phyloP scores from a whole-genome alignment of 2,888 invertebrate genomes.

The Volucella bombylans region DNA sequence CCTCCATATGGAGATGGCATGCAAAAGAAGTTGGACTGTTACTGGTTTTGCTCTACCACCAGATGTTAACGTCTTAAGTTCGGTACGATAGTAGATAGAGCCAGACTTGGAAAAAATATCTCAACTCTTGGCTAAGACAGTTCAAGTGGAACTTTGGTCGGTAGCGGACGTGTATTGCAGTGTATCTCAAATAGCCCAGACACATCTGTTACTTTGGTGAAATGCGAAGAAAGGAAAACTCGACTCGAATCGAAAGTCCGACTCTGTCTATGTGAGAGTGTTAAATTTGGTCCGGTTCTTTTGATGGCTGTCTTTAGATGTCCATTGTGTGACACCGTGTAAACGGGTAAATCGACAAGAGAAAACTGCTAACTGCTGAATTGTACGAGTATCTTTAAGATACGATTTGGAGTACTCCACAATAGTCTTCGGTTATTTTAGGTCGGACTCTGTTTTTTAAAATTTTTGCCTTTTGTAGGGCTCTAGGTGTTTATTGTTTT shows the following conservation, averaged over 20 bases:
- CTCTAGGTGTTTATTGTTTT: conserved; percentile 12
- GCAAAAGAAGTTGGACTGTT: conserved; percentile 43
- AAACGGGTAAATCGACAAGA: conserved; percentile 59
- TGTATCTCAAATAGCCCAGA: conserved; percentile 14
- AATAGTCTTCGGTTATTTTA: no score
- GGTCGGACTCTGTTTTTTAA: background rate
- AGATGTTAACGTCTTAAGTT: conserved; percentile 40
- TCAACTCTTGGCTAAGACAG: conserved; percentile 58
- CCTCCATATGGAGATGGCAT: conserved; percentile 12
- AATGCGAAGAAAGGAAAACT: conserved; percentile 72
- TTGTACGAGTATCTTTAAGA: background rate
- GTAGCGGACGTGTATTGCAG: conserved; percentile 43
- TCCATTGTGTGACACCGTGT: conserved; percentile 40
- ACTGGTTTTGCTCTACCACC: conserved; percentile 13
- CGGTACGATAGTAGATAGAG: conserved; percentile 20
- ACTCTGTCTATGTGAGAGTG: conserved; percentile 14
- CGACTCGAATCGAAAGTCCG: conserved; percentile 68
- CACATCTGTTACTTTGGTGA: conserved; percentile 38
- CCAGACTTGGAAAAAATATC: conserved; percentile 55
- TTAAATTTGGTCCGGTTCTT: conserved; percentile 59
- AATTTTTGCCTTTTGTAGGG: conserved; percentile 10
- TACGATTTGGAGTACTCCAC: no score
- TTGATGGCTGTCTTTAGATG: background rate
- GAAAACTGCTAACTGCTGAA: conserved; percentile 48
- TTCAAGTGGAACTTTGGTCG: conserved; percentile 70